Evolutionary conservation across 2,888 invertebrate genomes (phyloP).

Genomic region (Napeogenes sylphis): DNA sequence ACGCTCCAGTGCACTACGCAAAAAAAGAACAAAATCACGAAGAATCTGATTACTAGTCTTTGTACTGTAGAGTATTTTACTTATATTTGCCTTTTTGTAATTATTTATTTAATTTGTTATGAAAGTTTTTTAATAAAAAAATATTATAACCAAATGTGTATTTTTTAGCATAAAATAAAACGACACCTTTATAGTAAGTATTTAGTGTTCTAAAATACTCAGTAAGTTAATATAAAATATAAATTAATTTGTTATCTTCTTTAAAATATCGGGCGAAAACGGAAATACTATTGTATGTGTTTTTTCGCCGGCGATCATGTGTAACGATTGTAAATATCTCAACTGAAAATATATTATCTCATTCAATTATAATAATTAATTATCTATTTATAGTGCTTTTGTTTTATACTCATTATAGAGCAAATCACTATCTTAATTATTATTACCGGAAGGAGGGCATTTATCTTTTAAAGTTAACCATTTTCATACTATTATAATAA

Average conservation of each 20-base stretch:
- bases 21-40: conserved; percentile 53
- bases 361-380: not conserved
- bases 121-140: conserved; percentile 6
- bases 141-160: not conserved
- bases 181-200: not conserved
- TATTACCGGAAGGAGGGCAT: conserved; percentile 1
- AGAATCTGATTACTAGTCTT: conserved; percentile 64
- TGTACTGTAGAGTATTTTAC: conserved; percentile 9
- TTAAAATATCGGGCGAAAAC: conserved; percentile 83
- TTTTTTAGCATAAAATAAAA: not conserved
- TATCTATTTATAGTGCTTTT: not conserved
- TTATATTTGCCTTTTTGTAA: conserved; percentile 39
- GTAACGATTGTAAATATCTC: conserved; percentile 89
- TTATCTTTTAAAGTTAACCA: not conserved
- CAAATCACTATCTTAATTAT: conserved; percentile 29
- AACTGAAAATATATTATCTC: conserved; percentile 65
- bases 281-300: conserved; percentile 95
- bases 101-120: conserved; percentile 47
- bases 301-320: conserved; percentile 90
- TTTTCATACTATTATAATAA: not conserved
- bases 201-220: not conserved
- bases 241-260: conserved; percentile 47
- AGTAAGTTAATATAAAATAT: conserved; percentile 9
- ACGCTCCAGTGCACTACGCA: conserved; percentile 54
- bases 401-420: not conserved